Base-by-base conservation (phyloP, 2,113 vertebrate genomes). In the Equus quagga region DNA sequence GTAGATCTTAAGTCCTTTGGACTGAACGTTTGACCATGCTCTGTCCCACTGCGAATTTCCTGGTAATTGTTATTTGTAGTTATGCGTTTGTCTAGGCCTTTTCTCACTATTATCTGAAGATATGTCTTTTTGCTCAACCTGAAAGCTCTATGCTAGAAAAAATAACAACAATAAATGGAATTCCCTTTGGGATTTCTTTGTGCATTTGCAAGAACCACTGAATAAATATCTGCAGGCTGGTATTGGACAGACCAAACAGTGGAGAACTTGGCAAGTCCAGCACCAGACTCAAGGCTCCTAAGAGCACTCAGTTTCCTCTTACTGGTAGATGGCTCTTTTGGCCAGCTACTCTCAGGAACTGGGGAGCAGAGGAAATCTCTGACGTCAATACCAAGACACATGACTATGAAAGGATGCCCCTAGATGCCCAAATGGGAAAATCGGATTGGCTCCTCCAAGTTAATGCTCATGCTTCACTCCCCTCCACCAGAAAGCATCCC, bases 1-100 rank as follows among this genome's bases (percentile, higher is more conserved):
- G 95, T 90, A 92, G 60, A 78, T 91, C 86, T 86, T 83, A 94
- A 97, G 41, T 94, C 72, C 69, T 95, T 93, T 89, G 46, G 91
- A 67, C 73, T 76, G 23, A 96, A 69, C 5, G 9, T 89, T 85
- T 91, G 79, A 82, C 78, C 72, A 8, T 36, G 49, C 23, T 56
- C 51, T 81, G 92, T 89, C 85, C 92, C 86, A 92, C 94, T 84
- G 64, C 65, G 97, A 83, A 33, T 87, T 94, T 94, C 91, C 96
- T 92, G 51, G 78, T 93, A 86, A 93, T 78, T 95, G 73, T 93
- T 91, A 79, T 89, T 82, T 94, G 94, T 46, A 95, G 76, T 89
- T 56, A 72, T 15, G 24, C 15, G 84, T 80, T 93, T 79, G 23
- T 89, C 72, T 46, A 64, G 65, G 21, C 41, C 65, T 93, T 94